These are phyloP conservation scores for Oscheius sp. DNA, from an alignment of 2,888 invertebrate species.

Conservation along the genomic window DNA sequence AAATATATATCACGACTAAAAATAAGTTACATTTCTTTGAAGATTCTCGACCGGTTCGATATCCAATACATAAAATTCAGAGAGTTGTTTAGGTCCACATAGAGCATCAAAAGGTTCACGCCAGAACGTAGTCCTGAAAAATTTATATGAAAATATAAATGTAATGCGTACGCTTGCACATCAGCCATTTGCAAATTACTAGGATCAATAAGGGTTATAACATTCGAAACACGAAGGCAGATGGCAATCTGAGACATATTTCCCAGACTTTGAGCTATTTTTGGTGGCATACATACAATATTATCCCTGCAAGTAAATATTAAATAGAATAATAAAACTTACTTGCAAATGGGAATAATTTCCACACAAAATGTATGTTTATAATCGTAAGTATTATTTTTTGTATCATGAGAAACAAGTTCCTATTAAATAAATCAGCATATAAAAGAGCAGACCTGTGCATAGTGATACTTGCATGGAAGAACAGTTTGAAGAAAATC, in stretches of 20 bases:
- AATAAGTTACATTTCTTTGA: conserved; percentile 40
- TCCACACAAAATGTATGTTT: conserved; percentile 90
- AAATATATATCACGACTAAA: neutral
- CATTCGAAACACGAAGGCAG: conserved; percentile 86
- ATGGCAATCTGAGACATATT: conserved; percentile 80
- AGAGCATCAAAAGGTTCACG: conserved; percentile 85
- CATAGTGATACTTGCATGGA: conserved; percentile 84
- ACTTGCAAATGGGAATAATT: conserved; percentile 91
- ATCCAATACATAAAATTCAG: conserved; percentile 93
- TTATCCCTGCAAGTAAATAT: conserved; percentile 49
- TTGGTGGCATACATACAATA: conserved; percentile 65
- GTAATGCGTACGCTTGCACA: conserved; percentile 49
- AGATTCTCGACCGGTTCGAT: conserved; percentile 81
- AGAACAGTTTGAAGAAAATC: conserved; percentile 88
- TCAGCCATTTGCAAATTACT: conserved; percentile 70
- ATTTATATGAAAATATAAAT: neutral
- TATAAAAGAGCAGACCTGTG: conserved; percentile 77
- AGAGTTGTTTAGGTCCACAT: conserved; percentile 88
- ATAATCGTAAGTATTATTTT: conserved; percentile 94
- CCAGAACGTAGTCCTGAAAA: conserved; percentile 79
- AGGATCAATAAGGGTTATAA: conserved; percentile 92
- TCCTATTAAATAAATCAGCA: conserved; percentile 38
- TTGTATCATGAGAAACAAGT: conserved; percentile 84
- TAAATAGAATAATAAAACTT: neutral
- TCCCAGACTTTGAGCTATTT: conserved; percentile 60